These are phyloP conservation scores for Listronotus bonariensis DNA, from an alignment of 1,140 invertebrate species.

Conservation along the genomic window DNA sequence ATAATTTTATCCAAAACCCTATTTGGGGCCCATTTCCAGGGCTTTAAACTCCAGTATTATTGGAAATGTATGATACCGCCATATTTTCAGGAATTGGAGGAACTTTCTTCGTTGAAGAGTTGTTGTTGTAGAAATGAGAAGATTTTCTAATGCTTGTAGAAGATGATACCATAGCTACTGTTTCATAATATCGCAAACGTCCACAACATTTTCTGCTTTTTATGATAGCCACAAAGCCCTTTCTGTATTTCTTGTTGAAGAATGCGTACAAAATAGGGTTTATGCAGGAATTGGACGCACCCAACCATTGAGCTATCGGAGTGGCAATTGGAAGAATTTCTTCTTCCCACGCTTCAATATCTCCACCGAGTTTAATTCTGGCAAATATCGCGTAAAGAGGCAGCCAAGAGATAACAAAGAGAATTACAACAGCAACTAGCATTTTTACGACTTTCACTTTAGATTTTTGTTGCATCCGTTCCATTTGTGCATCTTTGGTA, in stretches of 20 bases:
- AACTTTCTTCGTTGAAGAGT: constrained; percentile 66
- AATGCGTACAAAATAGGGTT: constrained; percentile 98
- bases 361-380: constrained; percentile 79
- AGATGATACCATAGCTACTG: constrained; percentile 80
- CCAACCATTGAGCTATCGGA: constrained; percentile 95
- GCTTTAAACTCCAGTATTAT: constrained; percentile 62
- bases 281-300: constrained; percentile 94
- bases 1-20: background rate
- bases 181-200: constrained; percentile 79
- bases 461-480: constrained; percentile 88
- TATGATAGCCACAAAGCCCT: constrained; percentile 88
- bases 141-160: constrained; percentile 82
- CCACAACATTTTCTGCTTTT: constrained; percentile 83
- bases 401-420: constrained; percentile 94
- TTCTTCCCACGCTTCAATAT: constrained; percentile 73
- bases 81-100: constrained; percentile 67
- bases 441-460: constrained; percentile 96
- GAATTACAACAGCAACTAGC: constrained; percentile 91
- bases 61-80: constrained; percentile 77
- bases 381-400: constrained; percentile 91
- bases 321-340: constrained; percentile 79
- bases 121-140: constrained; percentile 73
- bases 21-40: constrained; percentile 43
- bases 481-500: constrained; percentile 88
- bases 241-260: constrained; percentile 95